Conservation (phyloP, 2,113 vertebrate genomes). For the Fregata magnificens region DNA sequence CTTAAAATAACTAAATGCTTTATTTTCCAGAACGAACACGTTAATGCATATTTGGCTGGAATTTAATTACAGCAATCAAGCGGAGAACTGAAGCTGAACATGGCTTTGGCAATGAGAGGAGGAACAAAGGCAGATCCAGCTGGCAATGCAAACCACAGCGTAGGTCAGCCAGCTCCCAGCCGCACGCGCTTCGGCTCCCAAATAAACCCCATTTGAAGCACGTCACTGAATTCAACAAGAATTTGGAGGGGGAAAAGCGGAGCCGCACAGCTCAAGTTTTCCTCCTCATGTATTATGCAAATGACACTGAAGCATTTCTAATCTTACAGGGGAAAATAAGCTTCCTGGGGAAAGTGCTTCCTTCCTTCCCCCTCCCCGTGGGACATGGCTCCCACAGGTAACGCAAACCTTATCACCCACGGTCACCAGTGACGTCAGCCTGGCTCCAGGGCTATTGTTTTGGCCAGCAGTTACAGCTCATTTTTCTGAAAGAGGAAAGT, state of each 20-base stretch:
- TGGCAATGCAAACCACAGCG: background rate
- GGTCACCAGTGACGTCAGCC: background rate
- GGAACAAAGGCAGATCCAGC: conserved; percentile 10
- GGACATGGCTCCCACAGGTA: background rate
- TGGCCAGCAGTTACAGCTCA: background rate
- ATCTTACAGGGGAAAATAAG: background rate
- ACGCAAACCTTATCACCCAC: background rate
- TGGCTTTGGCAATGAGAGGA: conserved; percentile 22
- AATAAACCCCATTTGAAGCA: background rate
- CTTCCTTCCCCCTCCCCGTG: background rate
- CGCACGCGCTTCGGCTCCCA: background rate
- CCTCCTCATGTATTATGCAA: background rate
- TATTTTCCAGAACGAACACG: background rate
- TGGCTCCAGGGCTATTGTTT: background rate
- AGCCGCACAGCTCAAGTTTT: background rate
- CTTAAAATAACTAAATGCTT: background rate
- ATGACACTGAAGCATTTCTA: background rate
- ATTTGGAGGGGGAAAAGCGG: background rate
- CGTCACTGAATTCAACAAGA: background rate
- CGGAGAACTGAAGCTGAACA: background rate
- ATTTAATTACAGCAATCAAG: background rate
- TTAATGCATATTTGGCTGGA: background rate
- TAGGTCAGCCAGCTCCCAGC: background rate
- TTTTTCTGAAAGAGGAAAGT: background rate
- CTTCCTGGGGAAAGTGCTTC: background rate